A percentile compares a stretch with the other conserved stretches of the same genome.
These are phyloP conservation scores for Phlogophora meticulosa DNA, from an alignment of 2,888 invertebrate species.

Conservation along the genomic window DNA sequence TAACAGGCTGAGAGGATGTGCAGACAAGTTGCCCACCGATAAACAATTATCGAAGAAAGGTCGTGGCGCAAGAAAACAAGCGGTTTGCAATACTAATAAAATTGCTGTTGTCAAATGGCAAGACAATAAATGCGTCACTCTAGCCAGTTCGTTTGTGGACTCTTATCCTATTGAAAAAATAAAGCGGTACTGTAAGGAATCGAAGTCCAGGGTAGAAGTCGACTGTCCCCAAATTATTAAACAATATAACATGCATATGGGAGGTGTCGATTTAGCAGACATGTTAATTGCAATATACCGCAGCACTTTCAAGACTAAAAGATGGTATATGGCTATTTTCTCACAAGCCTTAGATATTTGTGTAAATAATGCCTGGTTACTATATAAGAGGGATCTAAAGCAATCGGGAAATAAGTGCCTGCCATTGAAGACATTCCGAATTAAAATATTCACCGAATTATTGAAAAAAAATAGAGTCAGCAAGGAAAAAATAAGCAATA, in stretches of 20 bases:
- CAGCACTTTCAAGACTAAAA: conserved; percentile 19
- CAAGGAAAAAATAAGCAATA: no score
- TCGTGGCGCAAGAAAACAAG: neutral
- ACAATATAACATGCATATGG: conserved; percentile 58
- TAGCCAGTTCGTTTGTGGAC: conserved; percentile 5
- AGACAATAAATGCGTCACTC: conserved; percentile 8
- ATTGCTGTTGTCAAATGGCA: conserved; percentile 8
- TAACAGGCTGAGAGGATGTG: conserved; percentile 9
- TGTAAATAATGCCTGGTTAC: conserved; percentile 20
- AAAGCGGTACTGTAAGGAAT: conserved; percentile 1
- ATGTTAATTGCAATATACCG: conserved; percentile 48
- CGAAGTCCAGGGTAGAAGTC: neutral
- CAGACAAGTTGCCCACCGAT: neutral
- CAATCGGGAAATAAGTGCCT: no score
- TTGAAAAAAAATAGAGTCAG: no score
- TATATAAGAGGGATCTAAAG: no score
- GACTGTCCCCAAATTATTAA: conserved; percentile 23
- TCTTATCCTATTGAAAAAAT: conserved; percentile 7
- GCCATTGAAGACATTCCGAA: no score
- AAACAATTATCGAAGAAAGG: conserved; percentile 4
- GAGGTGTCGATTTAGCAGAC: conserved; percentile 54
- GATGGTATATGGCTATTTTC: conserved; percentile 15
- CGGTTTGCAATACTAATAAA: neutral
- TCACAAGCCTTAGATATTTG: conserved; percentile 7
- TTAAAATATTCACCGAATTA: no score